Conservation (phyloP, 2,113 vertebrate species). For the Cheirogaleus medius region DNA sequence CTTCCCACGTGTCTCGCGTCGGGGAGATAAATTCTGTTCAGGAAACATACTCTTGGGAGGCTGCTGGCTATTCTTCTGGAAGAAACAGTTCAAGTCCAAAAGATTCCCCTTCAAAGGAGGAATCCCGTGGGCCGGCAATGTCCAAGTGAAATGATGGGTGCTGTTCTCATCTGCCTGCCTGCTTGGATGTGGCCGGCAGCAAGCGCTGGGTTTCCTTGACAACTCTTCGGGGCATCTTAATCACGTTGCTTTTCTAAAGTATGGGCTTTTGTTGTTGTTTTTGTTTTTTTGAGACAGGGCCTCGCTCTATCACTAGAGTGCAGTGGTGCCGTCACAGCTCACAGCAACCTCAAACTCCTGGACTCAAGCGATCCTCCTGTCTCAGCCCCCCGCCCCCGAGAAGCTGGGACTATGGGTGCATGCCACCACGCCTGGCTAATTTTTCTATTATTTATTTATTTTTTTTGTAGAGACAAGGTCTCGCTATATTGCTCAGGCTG, state of each 20-base stretch:
- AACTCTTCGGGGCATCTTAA: not conserved
- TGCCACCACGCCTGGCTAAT: too few species aligned
- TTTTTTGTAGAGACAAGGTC: too few species aligned
- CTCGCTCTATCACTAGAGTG: too few species aligned
- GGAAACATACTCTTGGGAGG: not conserved
- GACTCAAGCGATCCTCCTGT: too few species aligned
- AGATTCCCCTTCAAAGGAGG: not conserved
- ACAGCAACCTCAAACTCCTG: too few species aligned
- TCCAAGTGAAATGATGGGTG: fast-evolving
- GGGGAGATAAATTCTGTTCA: not conserved
- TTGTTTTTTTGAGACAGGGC: too few species aligned
- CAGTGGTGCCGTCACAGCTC: too few species aligned
- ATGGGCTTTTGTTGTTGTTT: too few species aligned
- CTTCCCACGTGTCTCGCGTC: not conserved
- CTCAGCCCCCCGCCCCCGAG: too few species aligned
- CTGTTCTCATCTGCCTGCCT: not conserved
- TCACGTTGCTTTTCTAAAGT: not conserved
- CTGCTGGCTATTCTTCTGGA: not conserved
- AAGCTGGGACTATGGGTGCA: too few species aligned
- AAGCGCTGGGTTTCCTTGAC: not conserved
- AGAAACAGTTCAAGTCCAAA: slow-evolving; percentile 17
- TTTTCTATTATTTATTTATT: too few species aligned
- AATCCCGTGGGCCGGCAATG: fast-evolving
- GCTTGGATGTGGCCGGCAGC: not conserved
- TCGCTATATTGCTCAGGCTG: too few species aligned